Conservation (phyloP, 2,113 vertebrate genomes). For the Excalfactoria chinensis region DNA sequence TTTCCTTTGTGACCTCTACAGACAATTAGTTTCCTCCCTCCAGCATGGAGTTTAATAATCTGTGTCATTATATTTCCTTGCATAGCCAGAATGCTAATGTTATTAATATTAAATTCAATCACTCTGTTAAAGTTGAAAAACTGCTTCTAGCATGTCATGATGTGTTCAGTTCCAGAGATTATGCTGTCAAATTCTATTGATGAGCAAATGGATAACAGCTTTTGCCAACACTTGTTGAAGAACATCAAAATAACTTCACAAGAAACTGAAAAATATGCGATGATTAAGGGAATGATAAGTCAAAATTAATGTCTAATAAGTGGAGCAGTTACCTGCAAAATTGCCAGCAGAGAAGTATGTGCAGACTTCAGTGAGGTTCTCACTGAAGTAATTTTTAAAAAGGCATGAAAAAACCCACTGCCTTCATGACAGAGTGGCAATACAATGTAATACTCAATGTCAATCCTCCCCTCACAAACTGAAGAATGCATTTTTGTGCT, state of each 20-base stretch:
- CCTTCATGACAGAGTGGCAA: not conserved
- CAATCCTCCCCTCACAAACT: not conserved
- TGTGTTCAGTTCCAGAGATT: not conserved
- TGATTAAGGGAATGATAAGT: not conserved
- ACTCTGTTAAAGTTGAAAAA: not conserved
- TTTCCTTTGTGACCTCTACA: constrained; percentile 47
- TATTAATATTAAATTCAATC: constrained; percentile 52
- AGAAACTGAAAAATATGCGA: not conserved
- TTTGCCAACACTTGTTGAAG: not conserved
- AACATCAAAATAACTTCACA: not conserved
- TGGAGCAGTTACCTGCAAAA: not conserved
- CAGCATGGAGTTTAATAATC: constrained; percentile 52
- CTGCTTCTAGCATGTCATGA: not conserved
- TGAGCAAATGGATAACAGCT: not conserved
- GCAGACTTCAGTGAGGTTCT: not conserved
- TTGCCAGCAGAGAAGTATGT: not conserved
- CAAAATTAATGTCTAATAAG: not conserved
- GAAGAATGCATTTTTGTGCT: not conserved
- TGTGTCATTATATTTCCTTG: constrained; percentile 29
- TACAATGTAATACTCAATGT: not conserved
- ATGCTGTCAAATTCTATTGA: not conserved
- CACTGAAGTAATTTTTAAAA: not conserved
- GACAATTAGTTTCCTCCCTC: constrained; percentile 43
- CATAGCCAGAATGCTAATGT: constrained; percentile 17
- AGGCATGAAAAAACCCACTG: not conserved